phyloP scores from a whole-genome alignment of 1,140 invertebrate species.

The Dendrolimus kikuchii region DNA sequence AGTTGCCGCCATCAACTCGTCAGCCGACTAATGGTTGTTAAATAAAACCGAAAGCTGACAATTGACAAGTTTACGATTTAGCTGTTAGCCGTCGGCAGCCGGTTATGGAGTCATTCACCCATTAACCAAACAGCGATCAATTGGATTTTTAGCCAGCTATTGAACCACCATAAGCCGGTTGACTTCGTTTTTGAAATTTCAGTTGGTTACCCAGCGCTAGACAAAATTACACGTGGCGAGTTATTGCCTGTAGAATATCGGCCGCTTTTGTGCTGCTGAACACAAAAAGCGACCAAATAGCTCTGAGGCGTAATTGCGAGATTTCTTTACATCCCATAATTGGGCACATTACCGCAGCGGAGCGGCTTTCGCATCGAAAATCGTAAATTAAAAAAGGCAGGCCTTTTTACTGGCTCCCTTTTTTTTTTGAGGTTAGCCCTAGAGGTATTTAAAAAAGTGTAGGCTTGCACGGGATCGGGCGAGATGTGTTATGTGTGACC shows the following conservation, averaged over 20 bases:
- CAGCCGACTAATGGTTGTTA: too few species aligned
- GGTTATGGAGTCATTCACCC: too few species aligned
- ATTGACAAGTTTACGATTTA: too few species aligned
- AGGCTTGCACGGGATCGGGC: constrained; percentile 7
- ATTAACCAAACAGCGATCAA: too few species aligned
- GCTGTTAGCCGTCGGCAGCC: too few species aligned
- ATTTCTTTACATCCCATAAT: constrained; percentile 46
- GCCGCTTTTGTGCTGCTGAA: constrained; percentile 10
- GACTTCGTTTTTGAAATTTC: too few species aligned
- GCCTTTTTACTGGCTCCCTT: constrained; percentile 29
- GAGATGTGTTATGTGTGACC: constrained; percentile 4
- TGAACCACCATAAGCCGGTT: too few species aligned
- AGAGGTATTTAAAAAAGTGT: constrained; percentile 30
- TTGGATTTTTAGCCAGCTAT: too few species aligned
- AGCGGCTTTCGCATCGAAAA: constrained; percentile 34
- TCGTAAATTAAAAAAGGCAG: constrained; percentile 51
- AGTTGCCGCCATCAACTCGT: too few species aligned
- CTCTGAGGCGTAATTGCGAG: constrained; percentile 33
- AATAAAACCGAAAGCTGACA: too few species aligned
- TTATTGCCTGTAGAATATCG: too few species aligned
- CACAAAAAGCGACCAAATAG: constrained; percentile 30
- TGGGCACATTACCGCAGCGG: constrained; percentile 33
- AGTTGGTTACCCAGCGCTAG: too few species aligned
- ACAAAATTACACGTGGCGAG: constrained; percentile 27
- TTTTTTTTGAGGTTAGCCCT: constrained; percentile 38